Evolutionary conservation across 2,797 vertebrate species (phyloP).

Genomic region (Adelosebastes latens): DNA sequence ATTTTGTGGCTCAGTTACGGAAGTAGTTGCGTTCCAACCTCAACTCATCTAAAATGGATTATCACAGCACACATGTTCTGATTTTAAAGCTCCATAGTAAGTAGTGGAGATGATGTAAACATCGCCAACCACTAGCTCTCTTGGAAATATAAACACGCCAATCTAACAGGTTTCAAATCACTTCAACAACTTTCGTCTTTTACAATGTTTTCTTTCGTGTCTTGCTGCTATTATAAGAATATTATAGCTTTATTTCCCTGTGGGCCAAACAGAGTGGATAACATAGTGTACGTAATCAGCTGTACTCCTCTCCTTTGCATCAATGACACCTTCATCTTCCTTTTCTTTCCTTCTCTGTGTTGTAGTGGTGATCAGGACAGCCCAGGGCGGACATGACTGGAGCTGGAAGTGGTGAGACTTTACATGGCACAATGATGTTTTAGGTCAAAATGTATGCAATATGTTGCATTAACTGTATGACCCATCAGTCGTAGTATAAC

Average conservation of each 20-base stretch:
- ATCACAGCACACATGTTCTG: neutral
- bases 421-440: neutral
- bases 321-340: neutral
- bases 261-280: too few relatives aligned
- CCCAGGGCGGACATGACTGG: slow-evolving; percentile 72
- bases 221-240: neutral
- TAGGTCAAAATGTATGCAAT: neutral
- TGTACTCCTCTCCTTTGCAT: neutral
- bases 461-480: neutral
- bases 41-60: neutral
- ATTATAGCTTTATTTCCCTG: neutral
- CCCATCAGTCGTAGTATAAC: neutral
- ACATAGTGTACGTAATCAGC: neutral
- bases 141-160: neutral
- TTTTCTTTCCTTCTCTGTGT: neutral
- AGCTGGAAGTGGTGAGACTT: slow-evolving; percentile 74
- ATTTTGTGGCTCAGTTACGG: neutral
- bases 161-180: neutral
- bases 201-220: neutral
- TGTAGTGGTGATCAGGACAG: slow-evolving; percentile 58
- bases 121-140: neutral
- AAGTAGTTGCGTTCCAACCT: neutral
- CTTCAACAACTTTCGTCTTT: too few relatives aligned
- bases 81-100: neutral
- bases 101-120: neutral